Evolutionary conservation across 2,888 invertebrate genomes (phyloP).

Genomic region (Nematopogon swammerdamellus): DNA sequence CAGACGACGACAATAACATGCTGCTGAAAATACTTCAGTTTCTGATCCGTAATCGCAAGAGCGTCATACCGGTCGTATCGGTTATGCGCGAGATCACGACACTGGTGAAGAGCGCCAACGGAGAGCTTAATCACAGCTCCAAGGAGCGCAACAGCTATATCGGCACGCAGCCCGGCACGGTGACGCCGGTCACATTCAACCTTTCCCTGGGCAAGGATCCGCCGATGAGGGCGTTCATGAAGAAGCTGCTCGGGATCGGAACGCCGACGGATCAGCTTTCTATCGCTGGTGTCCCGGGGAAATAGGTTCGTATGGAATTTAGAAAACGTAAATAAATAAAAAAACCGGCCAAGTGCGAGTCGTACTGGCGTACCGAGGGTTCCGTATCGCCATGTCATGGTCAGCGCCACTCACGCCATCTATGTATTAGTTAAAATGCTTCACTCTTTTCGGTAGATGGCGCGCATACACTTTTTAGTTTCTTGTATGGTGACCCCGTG

Average conservation of each 20-base stretch:
- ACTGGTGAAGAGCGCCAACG: conserved; percentile 27
- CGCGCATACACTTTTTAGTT: no score
- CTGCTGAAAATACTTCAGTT: conserved; percentile 27
- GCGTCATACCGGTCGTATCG: conserved; percentile 26
- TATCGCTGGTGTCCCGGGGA: conserved; percentile 16
- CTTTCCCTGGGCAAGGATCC: conserved; percentile 27
- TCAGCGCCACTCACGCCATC: no score
- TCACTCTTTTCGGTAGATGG: no score
- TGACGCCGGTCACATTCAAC: conserved; percentile 20
- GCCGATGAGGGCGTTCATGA: conserved; percentile 22
- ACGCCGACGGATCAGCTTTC: conserved; percentile 25
- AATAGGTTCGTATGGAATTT: conserved; percentile 10
- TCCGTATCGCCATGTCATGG: no score
- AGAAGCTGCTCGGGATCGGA: conserved; percentile 24
- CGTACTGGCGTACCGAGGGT: no score
- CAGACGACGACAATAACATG: conserved; percentile 22
- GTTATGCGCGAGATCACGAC: conserved; percentile 36
- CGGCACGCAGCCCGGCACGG: conserved; percentile 19
- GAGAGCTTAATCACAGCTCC: conserved; percentile 26
- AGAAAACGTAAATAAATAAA: no score
- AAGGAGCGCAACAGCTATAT: conserved; percentile 32
- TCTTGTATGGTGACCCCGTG: no score
- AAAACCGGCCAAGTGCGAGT: no score
- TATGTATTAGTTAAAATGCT: no score
- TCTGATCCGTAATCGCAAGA: conserved; percentile 23